These are phyloP conservation scores for Danionella cerebrum DNA, from an alignment of 2,113 vertebrate species.

Conservation along the genomic window DNA sequence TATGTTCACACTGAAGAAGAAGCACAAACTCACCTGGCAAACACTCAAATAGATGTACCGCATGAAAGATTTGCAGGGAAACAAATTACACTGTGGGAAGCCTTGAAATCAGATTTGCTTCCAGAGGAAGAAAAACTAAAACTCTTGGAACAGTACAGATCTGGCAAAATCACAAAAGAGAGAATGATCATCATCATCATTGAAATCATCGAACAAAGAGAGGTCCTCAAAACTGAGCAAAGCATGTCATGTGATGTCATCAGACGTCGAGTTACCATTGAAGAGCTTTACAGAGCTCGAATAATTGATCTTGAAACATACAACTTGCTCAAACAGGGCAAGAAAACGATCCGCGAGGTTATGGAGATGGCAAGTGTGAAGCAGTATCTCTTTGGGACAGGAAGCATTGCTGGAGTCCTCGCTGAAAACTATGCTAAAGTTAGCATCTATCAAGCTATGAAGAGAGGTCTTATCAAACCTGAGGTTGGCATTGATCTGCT, in stretches of 20 bases:
- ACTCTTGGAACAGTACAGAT: slow-evolving; percentile 82
- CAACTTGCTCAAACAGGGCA: slow-evolving; percentile 78
- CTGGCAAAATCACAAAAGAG: slow-evolving; percentile 83
- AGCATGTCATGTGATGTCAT: slow-evolving; percentile 75
- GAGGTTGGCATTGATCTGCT: slow-evolving; percentile 82
- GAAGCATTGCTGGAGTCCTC: slow-evolving; percentile 81
- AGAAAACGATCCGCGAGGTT: slow-evolving; percentile 75
- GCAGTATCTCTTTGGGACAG: slow-evolving; percentile 82
- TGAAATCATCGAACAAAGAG: slow-evolving; percentile 90
- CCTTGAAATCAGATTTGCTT: slow-evolving; percentile 87
- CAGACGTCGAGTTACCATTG: slow-evolving; percentile 74
- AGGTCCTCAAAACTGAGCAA: slow-evolving; percentile 74
- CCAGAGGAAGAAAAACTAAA: slow-evolving; percentile 74
- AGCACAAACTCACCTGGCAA: slow-evolving; percentile 76
- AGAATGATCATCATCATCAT: slow-evolving; percentile 94
- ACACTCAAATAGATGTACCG: slow-evolving; percentile 81
- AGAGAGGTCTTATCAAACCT: slow-evolving; percentile 73
- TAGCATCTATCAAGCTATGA: slow-evolving; percentile 85
- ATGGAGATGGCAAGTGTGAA: slow-evolving; percentile 75
- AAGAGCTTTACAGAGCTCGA: slow-evolving; percentile 67
- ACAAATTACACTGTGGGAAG: slow-evolving; percentile 83
- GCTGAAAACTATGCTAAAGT: slow-evolving; percentile 73
- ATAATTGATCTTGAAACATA: slow-evolving; percentile 77
- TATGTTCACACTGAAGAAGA: slow-evolving; percentile 79
- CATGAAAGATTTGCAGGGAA: slow-evolving; percentile 70